A percentile compares a stretch with the other conserved stretches of the same genome.
phyloP scores from a whole-genome alignment of 1,140 invertebrate species.

The Bombus confusus region DNA sequence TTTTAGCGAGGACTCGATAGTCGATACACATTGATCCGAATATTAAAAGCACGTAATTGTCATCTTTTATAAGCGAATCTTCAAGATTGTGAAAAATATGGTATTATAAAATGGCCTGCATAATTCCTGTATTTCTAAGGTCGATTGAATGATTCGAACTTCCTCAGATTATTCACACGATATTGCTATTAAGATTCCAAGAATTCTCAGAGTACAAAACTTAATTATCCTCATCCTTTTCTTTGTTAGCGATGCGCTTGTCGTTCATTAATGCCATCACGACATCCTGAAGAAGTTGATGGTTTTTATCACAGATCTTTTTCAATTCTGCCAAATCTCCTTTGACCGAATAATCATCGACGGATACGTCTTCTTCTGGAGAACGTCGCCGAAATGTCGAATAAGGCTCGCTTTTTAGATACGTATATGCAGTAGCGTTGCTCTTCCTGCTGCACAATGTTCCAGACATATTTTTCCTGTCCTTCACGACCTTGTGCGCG shows the following conservation, averaged over 20 bases:
- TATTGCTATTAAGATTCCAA: background rate
- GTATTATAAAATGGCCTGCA: background rate
- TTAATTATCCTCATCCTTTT: conserved; percentile 30
- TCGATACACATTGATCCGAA: background rate
- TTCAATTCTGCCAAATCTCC: conserved; percentile 71
- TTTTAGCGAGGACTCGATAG: background rate
- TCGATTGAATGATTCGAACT: background rate
- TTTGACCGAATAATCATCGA: conserved; percentile 53
- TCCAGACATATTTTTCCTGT: conserved; percentile 81
- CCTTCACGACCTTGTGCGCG: conserved; percentile 89
- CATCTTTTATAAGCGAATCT: background rate
- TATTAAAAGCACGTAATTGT: background rate
- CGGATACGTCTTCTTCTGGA: conserved; percentile 48
- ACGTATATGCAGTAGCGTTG: conserved; percentile 49
- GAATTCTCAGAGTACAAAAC: background rate
- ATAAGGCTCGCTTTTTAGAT: conserved; percentile 61
- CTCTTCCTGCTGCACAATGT: conserved; percentile 61
- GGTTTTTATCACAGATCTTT: conserved; percentile 74
- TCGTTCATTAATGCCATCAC: conserved; percentile 56
- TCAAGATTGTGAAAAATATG: background rate
- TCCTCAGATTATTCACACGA: conserved; percentile 31
- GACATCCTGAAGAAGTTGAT: conserved; percentile 72
- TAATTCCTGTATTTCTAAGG: background rate
- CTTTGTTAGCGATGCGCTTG: conserved; percentile 42
- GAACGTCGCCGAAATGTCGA: conserved; percentile 40